Base-by-base conservation (phyloP, 92 coral and sea anemone genomes). In the Isaurus tuberculatus region DNA sequence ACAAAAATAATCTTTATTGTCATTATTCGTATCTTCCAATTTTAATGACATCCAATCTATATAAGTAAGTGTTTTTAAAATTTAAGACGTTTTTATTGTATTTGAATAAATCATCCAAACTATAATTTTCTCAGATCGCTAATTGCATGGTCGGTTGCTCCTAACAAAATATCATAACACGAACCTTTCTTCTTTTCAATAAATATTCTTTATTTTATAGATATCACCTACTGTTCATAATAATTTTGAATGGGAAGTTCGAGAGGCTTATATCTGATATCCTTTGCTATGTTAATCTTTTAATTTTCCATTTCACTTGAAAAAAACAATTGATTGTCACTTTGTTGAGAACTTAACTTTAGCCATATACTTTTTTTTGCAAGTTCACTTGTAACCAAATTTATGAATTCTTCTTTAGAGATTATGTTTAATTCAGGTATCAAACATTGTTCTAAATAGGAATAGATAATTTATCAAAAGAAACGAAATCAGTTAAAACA, bases 401-500 rank as follows among this genome's bases (percentile, higher is more conserved):
- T 49, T 49, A 4, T 49, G 13, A 2, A 15, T 15, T 15, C 79
- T 40, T 40, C 44, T 1, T 40, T 8, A 74, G 30, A 51, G 80
- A 27, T 73, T 28, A 43, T 27, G 28, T n/a, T 74, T 49, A 30
- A 46, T 49, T 51, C 80, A 27, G 51, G 27, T 49, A 46, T 73
- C 79, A 25, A 48, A 48, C 63, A 28, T 74, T 20, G 14, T 53
- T 19, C 26, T 55, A 4, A n/a, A 8, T 7, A 72, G 27, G 8
- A 27, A 30, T 6, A 53, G 40, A 51, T 31, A 49, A 22, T 20
- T n/a, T 49, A 30, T 51, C 7, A 25, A 17, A 4, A 74, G 51
- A 44, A 2, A 3, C 32, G 13, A 17, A 7, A 17, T 51, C n/a
- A n/a, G 40, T 8, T 4, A 70, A 34, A 30, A 16, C 16, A 0